Evolutionary conservation across 2,797 vertebrate species (phyloP).

Genomic region (Erethizon dorsatum): DNA sequence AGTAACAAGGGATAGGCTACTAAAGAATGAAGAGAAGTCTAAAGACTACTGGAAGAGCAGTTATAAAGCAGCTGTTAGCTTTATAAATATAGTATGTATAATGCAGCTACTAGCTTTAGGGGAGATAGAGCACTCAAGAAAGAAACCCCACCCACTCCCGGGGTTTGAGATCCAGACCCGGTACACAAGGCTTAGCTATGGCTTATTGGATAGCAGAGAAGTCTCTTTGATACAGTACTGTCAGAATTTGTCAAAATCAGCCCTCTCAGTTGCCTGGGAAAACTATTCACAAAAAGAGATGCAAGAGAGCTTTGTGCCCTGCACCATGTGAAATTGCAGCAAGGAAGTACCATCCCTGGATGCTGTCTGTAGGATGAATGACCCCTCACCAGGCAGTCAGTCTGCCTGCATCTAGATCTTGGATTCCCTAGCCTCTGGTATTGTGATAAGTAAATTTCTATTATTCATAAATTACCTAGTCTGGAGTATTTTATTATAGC

Average conservation of each 20-base stretch:
- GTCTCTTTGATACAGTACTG: neutral
- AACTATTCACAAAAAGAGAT: too few species aligned
- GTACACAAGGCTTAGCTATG: neutral
- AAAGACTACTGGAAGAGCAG: neutral
- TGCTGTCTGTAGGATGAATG: neutral
- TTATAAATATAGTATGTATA: neutral
- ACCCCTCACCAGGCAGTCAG: too few species aligned
- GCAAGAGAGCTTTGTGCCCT: neutral
- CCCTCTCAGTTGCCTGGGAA: neutral
- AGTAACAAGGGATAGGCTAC: neutral
- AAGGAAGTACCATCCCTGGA: neutral
- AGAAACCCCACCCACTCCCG: neutral
- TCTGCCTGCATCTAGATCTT: neutral
- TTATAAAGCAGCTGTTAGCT: neutral
- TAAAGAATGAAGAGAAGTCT: neutral
- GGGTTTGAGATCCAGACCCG: neutral
- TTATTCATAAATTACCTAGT: neutral
- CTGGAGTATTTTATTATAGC: neutral
- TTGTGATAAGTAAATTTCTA: neutral
- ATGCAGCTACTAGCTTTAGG: neutral
- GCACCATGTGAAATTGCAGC: neutral
- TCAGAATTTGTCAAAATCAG: neutral
- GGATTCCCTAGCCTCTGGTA: neutral
- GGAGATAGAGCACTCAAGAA: neutral
- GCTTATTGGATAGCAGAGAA: neutral